Conservation (phyloP, 2,797 vertebrate genomes). For the Poecilia wingei region DNA sequence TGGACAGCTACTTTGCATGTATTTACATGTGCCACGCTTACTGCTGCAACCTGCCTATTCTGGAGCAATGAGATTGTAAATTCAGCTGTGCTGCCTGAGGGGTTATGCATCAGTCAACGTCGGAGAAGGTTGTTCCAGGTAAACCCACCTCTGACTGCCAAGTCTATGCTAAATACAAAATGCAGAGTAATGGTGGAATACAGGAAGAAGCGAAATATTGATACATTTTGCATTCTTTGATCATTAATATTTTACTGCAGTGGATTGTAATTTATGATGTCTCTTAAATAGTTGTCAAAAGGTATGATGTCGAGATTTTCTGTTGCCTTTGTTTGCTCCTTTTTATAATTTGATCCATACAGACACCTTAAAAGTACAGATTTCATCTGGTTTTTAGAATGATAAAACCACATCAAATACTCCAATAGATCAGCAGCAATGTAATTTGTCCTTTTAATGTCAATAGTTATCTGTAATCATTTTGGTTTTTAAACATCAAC, state of each 20-base stretch:
- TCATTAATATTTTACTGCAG: background rate
- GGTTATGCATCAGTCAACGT: constrained; percentile 15
- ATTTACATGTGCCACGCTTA: background rate
- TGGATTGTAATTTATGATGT: background rate
- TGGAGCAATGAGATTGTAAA: background rate
- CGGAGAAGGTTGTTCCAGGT: background rate
- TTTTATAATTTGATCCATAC: background rate
- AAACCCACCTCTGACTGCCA: background rate
- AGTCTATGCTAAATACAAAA: background rate
- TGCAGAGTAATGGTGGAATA: background rate
- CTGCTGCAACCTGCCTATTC: background rate
- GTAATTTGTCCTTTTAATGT: background rate
- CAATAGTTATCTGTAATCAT: background rate
- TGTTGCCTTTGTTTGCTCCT: background rate
- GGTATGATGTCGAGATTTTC: background rate
- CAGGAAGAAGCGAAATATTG: background rate
- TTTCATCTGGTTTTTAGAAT: background rate
- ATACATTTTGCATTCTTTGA: background rate
- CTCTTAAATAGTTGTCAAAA: background rate
- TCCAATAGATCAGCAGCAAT: background rate
- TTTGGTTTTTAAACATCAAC: background rate
- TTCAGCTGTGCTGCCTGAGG: constrained; percentile 9
- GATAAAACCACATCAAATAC: background rate
- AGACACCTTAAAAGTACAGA: background rate
- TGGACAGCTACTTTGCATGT: background rate